A percentile compares a stretch with the other conserved stretches of the same genome.
Evolutionary conservation across 2,113 vertebrate species (phyloP).

Genomic region (Pomatostomus ruficeps): DNA sequence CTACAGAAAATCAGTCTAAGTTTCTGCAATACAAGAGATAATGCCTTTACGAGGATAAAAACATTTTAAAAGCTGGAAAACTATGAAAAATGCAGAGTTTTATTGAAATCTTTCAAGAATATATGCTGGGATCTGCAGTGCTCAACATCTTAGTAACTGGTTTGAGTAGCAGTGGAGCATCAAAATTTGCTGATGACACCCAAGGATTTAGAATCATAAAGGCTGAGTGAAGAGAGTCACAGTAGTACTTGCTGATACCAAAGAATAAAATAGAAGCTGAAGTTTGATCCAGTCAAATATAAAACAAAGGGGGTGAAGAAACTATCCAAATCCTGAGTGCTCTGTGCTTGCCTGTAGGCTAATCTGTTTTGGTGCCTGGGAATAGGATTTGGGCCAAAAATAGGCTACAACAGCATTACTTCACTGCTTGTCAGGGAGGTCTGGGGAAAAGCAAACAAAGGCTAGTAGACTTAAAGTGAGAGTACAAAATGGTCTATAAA

Average conservation of each 20-base stretch:
- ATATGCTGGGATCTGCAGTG: not conserved
- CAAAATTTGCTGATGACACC: not conserved
- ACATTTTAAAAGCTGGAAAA: not conserved
- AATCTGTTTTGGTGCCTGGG: not conserved
- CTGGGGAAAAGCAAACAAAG: not conserved
- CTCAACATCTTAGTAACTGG: not conserved
- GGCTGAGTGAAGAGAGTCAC: not conserved
- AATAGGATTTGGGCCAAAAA: not conserved
- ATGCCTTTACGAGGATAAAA: not conserved
- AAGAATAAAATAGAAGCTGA: not conserved
- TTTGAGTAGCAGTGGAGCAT: not conserved
- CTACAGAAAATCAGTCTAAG: not conserved
- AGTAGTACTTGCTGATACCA: not conserved
- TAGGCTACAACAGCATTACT: not conserved
- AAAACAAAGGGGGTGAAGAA: not conserved
- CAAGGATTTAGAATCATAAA: not conserved
- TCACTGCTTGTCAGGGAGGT: not conserved
- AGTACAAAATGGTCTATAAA: not conserved
- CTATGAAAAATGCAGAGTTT: not conserved
- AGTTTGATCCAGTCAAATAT: not conserved
- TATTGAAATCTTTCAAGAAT: not conserved
- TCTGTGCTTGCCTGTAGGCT: not conserved
- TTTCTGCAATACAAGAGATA: not conserved
- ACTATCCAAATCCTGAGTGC: not conserved
- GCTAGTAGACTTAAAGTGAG: not conserved